Evolutionary conservation across 2,888 invertebrate species (phyloP).

Genomic region (Allacma fusca): DNA sequence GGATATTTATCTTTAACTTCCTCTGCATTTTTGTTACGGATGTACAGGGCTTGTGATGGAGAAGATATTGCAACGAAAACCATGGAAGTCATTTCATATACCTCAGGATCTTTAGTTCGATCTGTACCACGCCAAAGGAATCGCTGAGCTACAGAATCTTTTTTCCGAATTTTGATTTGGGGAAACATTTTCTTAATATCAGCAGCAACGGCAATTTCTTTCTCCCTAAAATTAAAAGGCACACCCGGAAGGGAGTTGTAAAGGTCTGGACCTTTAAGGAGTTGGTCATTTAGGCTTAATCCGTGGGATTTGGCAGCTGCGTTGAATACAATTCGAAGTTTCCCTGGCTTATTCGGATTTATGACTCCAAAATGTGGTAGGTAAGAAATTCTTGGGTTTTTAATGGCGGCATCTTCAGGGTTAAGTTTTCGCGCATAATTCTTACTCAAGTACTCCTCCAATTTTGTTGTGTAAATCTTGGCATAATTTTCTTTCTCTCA

Average conservation of each 20-base stretch:
- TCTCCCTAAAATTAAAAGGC: slow-evolving; percentile 47
- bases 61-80: slow-evolving; percentile 45
- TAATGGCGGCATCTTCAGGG: background rate
- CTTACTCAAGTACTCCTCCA: slow-evolving; percentile 19
- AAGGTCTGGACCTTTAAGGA: slow-evolving; percentile 44
- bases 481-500: slow-evolving; percentile 31
- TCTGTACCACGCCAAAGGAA: slow-evolving; percentile 48
- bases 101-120: background rate
- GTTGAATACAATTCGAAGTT: slow-evolving; percentile 49
- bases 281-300: slow-evolving; percentile 29
- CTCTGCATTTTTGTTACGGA: slow-evolving; percentile 25
- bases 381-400: background rate
- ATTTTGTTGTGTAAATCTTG: slow-evolving; percentile 26
- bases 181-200: no score
- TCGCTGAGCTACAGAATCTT: slow-evolving; percentile 43
- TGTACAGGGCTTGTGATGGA: slow-evolving; percentile 9
- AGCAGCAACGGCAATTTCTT: slow-evolving; percentile 38
- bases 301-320: slow-evolving; percentile 35
- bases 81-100: slow-evolving; percentile 42
- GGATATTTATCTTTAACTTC: background rate
- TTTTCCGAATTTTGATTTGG: no score
- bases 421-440: slow-evolving; percentile 27
- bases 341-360: slow-evolving; percentile 49
- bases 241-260: slow-evolving; percentile 40
- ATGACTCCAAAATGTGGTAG: slow-evolving; percentile 34